Evolutionary conservation across 2,797 vertebrate species (phyloP).

Genomic region (Sciurus vulgaris): DNA sequence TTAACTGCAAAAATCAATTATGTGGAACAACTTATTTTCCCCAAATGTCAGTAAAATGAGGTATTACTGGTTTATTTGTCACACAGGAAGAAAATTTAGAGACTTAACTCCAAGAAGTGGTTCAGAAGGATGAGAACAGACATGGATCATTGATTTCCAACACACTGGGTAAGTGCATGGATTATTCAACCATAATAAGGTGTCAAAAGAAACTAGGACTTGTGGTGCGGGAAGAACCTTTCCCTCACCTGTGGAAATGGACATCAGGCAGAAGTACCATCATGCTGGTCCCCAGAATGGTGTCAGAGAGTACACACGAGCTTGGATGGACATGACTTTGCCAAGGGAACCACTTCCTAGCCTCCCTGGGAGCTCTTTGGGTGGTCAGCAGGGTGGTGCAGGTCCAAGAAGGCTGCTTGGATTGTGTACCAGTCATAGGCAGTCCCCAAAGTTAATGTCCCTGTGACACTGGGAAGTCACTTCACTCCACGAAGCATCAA

Average conservation of each 20-base stretch:
- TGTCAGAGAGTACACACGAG: conserved; percentile 4
- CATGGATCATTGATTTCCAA: conserved; percentile 13
- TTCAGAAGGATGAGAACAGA: conserved; percentile 8
- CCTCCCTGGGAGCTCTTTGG: neutral
- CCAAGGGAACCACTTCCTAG: neutral
- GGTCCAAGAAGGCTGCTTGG: neutral
- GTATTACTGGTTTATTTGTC: neutral
- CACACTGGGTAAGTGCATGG: neutral
- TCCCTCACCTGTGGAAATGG: neutral
- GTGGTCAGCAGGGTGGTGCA: neutral
- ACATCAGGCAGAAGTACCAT: neutral
- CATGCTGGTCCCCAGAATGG: neutral
- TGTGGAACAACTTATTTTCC: conserved; percentile 53
- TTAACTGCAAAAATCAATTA: conserved; percentile 64
- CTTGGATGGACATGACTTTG: neutral
- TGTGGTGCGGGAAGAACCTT: neutral
- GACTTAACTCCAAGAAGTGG: conserved; percentile 17
- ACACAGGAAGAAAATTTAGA: conserved; percentile 25
- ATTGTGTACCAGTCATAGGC: neutral
- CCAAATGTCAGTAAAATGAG: conserved; percentile 62
- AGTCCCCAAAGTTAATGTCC: neutral
- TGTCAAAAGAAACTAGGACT: conserved; percentile 31
- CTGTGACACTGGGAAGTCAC: neutral
- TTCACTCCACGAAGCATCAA: neutral
- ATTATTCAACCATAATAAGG: conserved; percentile 30